phyloP scores from a whole-genome alignment of 2,113 vertebrate species.

The Rafetus swinhoei region DNA sequence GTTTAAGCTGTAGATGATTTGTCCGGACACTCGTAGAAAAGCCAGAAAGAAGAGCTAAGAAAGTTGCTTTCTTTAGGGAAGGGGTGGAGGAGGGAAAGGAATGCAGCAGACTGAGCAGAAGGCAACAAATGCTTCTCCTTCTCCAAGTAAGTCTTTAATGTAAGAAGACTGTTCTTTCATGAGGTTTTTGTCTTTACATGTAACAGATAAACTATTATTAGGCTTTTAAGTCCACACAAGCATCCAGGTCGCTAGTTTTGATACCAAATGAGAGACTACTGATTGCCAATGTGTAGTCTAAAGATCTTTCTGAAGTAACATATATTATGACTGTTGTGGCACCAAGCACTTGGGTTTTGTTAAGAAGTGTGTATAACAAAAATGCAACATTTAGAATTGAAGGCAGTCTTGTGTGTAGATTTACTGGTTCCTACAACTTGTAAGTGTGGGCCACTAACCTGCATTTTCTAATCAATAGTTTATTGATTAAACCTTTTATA shows the following conservation, averaged over 20 bases:
- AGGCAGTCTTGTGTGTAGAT: conserved; percentile 75
- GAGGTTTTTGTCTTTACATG: conserved; percentile 58
- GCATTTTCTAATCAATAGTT: conserved; percentile 42
- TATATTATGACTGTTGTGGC: conserved; percentile 64
- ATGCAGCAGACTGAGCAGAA: conserved; percentile 72
- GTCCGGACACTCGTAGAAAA: conserved; percentile 57
- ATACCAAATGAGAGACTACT: conserved; percentile 65
- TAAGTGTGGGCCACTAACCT: conserved; percentile 52
- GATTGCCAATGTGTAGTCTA: conserved; percentile 59
- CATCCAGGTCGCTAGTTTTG: conserved; percentile 59
- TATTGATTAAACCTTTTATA: conserved; percentile 57
- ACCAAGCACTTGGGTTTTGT: conserved; percentile 74
- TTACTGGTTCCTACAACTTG: conserved; percentile 63
- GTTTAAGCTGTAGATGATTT: conserved; percentile 57
- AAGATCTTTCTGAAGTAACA: conserved; percentile 56
- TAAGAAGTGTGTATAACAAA: conserved; percentile 51
- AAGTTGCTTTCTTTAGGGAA: conserved; percentile 63
- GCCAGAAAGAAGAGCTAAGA: background rate
- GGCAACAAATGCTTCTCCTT: conserved; percentile 68
- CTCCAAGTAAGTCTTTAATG: conserved; percentile 41
- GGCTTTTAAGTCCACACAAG: conserved; percentile 69
- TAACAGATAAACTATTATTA: conserved; percentile 54
- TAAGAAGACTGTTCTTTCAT: conserved; percentile 48
- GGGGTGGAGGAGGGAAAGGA: background rate
- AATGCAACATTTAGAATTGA: conserved; percentile 67